A percentile compares a stretch with the other conserved stretches of the same genome.
phyloP scores from a whole-genome alignment of 2,113 vertebrate species.

The Sisor rabdophorus region DNA sequence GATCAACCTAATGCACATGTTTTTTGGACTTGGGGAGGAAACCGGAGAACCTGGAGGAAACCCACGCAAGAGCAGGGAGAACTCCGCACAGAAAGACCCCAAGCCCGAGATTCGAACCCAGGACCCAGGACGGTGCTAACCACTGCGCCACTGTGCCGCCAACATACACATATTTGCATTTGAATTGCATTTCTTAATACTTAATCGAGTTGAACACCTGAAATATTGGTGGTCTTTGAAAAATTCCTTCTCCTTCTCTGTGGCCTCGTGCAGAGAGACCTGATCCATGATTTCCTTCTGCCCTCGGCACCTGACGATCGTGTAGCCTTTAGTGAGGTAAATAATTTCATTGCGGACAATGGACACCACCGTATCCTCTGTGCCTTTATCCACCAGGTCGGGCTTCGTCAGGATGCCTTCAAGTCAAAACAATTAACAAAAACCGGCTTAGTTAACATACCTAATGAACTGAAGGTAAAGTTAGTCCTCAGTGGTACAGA shows the following conservation, averaged over 20 bases:
- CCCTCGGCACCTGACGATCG: slow-evolving; percentile 84
- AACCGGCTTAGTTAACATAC: not conserved
- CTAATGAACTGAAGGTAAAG: too few species aligned
- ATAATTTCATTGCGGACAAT: slow-evolving; percentile 72
- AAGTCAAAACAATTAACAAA: not conserved
- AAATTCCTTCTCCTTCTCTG: slow-evolving; percentile 72
- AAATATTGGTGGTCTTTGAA: slow-evolving; percentile 74
- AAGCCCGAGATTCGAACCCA: too few species aligned
- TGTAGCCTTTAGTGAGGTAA: slow-evolving; percentile 83
- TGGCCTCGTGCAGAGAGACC: slow-evolving; percentile 70
- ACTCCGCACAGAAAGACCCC: too few species aligned
- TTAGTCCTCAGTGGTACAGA: slow-evolving; percentile 38
- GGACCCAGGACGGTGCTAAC: too few species aligned
- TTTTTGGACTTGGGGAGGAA: too few species aligned
- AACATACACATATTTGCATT: too few species aligned
- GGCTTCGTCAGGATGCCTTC: slow-evolving; percentile 89
- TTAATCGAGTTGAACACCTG: slow-evolving; percentile 54
- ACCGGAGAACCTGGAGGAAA: too few species aligned
- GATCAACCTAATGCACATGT: too few species aligned
- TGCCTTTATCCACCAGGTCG: slow-evolving; percentile 82
- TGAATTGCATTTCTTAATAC: not conserved
- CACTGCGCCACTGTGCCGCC: too few species aligned
- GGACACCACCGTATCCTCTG: slow-evolving; percentile 68
- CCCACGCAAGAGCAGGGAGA: too few species aligned
- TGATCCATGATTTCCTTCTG: slow-evolving; percentile 74